Evolutionary conservation across 2,888 invertebrate species (phyloP).

Genomic region (Julus scanicus): DNA sequence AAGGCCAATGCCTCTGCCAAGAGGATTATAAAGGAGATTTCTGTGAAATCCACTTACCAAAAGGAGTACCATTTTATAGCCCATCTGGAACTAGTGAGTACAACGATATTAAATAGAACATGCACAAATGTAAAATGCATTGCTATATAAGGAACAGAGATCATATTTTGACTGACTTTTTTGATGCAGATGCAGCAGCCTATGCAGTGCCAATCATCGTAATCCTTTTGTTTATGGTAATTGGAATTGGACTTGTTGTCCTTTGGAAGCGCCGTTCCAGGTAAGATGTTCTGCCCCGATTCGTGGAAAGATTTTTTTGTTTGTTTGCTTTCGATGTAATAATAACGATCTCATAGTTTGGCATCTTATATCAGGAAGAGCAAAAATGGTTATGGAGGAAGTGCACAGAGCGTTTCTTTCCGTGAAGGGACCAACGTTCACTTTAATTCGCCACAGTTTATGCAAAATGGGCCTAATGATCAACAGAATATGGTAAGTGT

Average conservation of each 20-base stretch:
- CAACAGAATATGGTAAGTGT: conserved; percentile 59
- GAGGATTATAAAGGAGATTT: conserved; percentile 77
- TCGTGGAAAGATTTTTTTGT: neutral
- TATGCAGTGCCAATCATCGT: conserved; percentile 86
- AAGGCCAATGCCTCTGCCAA: conserved; percentile 76
- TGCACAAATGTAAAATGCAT: neutral
- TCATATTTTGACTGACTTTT: neutral
- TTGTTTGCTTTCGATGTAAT: conserved; percentile 34
- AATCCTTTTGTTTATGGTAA: conserved; percentile 77
- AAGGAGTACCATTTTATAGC: conserved; percentile 67
- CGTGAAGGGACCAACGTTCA: conserved; percentile 93
- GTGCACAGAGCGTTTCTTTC: conserved; percentile 91
- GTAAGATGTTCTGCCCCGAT: conserved; percentile 31
- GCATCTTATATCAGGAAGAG: conserved; percentile 58
- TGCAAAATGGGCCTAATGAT: conserved; percentile 61
- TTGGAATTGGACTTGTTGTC: conserved; percentile 82
- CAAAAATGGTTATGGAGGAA: conserved; percentile 64
- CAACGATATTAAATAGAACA: no score
- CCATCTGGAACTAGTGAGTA: conserved; percentile 48
- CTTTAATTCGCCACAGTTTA: conserved; percentile 73
- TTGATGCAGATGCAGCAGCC: conserved; percentile 66
- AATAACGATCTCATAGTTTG: conserved; percentile 47
- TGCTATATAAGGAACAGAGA: neutral
- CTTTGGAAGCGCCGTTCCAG: conserved; percentile 74
- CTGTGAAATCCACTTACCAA: conserved; percentile 77